phyloP scores from a whole-genome alignment of 2,888 invertebrate species.

The Heliconius sara region DNA sequence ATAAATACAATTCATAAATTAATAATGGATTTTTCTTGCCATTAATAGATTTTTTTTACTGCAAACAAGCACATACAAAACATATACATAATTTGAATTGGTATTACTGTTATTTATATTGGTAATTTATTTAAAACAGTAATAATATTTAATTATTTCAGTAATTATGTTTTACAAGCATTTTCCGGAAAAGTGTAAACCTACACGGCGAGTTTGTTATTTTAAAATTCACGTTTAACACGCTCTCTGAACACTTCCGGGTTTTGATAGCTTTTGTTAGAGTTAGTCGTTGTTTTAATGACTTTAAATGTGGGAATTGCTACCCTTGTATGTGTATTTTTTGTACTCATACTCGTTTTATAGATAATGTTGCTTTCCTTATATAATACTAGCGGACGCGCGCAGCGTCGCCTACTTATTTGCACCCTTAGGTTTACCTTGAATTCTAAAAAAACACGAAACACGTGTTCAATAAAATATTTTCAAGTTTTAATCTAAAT shows the following conservation, averaged over 20 bases:
- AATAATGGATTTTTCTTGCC: too few relatives aligned
- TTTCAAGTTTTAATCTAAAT: too few relatives aligned
- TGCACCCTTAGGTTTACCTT: too few relatives aligned
- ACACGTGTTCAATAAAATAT: too few relatives aligned
- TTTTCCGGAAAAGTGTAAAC: conserved; percentile 10
- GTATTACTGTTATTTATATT: background rate
- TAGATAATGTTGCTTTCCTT: too few relatives aligned
- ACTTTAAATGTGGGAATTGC: background rate
- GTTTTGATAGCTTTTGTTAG: conserved; percentile 21
- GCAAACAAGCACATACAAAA: background rate
- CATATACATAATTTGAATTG: background rate
- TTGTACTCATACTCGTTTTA: background rate
- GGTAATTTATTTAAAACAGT: background rate
- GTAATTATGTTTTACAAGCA: background rate
- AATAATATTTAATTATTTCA: background rate
- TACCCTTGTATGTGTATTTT: background rate
- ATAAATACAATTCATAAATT: too few relatives aligned
- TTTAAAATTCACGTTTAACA: conserved; percentile 11
- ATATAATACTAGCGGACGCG: too few relatives aligned
- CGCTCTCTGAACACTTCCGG: conserved; percentile 7
- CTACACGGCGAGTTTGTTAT: background rate
- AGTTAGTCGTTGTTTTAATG: background rate
- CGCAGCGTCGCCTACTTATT: too few relatives aligned
- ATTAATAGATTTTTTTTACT: background rate
- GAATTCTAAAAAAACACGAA: too few relatives aligned